Conservation (phyloP, 1,140 invertebrate genomes). For the Panagrolaimus sp. region DNA sequence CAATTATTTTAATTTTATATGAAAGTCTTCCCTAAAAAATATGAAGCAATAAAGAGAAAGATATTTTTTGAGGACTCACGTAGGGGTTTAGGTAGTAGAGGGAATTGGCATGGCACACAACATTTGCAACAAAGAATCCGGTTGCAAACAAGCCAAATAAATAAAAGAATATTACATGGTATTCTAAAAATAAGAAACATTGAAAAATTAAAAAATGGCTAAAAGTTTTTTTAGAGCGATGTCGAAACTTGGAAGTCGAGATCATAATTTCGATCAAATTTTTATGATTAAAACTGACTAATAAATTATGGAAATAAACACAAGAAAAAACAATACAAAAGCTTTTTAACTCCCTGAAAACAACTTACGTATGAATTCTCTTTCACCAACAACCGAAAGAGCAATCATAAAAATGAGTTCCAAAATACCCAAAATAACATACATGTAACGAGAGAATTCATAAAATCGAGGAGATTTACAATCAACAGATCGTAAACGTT, state of each 20-base stretch:
- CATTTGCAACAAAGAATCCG: constrained; percentile 48
- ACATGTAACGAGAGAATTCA: constrained; percentile 38
- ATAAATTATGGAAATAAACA: too few relatives aligned
- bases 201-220: too few relatives aligned
- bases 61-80: too few relatives aligned
- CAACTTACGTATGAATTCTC: constrained; percentile 46
- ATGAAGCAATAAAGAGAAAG: background rate
- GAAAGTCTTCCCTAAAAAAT: constrained; percentile 41
- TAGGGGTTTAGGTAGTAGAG: constrained; percentile 50
- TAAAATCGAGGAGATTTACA: constrained; percentile 44
- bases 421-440: constrained; percentile 34
- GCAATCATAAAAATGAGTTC: constrained; percentile 45
- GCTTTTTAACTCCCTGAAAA: too few relatives aligned
- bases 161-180: constrained; percentile 54
- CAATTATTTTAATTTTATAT: constrained; percentile 44
- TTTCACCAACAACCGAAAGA: constrained; percentile 48
- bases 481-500: constrained; percentile 39
- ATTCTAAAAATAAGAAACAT: constrained; percentile 30
- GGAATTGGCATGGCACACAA: constrained; percentile 43
- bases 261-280: too few relatives aligned
- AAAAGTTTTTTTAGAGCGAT: too few relatives aligned
- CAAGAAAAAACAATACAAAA: too few relatives aligned
- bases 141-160: constrained; percentile 45
- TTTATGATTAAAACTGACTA: too few relatives aligned
- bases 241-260: too few relatives aligned